Conservation (phyloP, 2,888 invertebrate genomes). For the Didymodactylos carnosus region DNA sequence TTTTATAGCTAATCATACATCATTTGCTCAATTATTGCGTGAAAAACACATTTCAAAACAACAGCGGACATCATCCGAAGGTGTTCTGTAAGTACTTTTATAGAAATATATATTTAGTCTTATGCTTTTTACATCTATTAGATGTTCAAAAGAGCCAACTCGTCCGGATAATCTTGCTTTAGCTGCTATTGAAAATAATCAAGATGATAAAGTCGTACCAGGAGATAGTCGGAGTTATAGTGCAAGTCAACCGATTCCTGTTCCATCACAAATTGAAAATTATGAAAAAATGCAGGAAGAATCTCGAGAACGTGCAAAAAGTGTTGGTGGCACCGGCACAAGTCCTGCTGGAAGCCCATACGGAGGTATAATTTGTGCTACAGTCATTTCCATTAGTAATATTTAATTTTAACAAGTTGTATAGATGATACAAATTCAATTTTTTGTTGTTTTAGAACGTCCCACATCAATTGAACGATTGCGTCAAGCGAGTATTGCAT, state of each 20-base stretch:
- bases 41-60: background rate
- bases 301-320: background rate
- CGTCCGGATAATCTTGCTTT: background rate
- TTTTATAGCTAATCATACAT: background rate
- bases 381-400: background rate
- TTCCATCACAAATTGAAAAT: slow-evolving; percentile 6
- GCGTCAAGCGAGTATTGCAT: background rate
- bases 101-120: background rate
- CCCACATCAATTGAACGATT: background rate
- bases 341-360: background rate
- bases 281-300: slow-evolving; percentile 15
- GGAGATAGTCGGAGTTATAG: background rate
- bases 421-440: no score
- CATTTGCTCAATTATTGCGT: background rate
- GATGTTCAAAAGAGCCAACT: background rate
- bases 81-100: background rate
- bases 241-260: background rate
- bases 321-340: background rate
- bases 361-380: background rate
- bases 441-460: no score
- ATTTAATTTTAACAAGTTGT: background rate
- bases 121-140: background rate
- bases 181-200: background rate
- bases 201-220: background rate
- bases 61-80: background rate